Conservation (phyloP, 2,888 invertebrate genomes). For the Hybos culiciformis region DNA sequence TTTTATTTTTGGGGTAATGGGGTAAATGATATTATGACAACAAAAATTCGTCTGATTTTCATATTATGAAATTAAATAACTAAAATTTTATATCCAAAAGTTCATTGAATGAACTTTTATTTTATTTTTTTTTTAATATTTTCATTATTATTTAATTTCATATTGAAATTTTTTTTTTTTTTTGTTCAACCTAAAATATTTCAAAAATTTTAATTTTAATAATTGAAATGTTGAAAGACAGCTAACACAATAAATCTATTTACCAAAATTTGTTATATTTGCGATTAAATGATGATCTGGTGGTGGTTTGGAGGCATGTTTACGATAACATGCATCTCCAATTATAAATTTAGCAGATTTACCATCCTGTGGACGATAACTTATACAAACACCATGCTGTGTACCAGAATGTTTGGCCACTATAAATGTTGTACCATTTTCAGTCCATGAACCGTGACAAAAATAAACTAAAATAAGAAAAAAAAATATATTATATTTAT, state of each 20-base stretch:
- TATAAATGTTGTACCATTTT: constrained; percentile 72
- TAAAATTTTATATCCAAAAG: not conserved
- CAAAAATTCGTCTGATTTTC: too few species aligned
- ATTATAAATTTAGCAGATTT: constrained; percentile 31
- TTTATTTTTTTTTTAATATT: not conserved
- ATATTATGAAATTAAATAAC: not conserved
- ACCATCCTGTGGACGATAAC: constrained; percentile 31
- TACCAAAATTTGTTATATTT: constrained; percentile 34
- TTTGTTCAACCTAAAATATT: not conserved
- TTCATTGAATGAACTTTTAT: not conserved
- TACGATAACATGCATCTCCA: constrained; percentile 35
- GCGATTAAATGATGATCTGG: constrained; percentile 35
- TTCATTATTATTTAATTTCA: not conserved
- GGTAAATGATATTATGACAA: too few species aligned
- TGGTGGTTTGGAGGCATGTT: constrained; percentile 29
- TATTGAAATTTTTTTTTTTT: not conserved
- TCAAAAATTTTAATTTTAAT: not conserved
- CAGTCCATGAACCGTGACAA: constrained; percentile 81
- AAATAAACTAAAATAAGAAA: constrained; percentile 53
- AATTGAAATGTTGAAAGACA: not conserved
- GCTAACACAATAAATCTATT: constrained; percentile 9
- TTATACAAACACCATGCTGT: constrained; percentile 35
- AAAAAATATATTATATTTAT: constrained; percentile 5
- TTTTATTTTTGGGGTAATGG: too few species aligned
- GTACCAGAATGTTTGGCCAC: constrained; percentile 41